Percentiles rank a stretch among this genome's conserved stretches.
Conservation (phyloP, 2,797 vertebrate species). For the Hypotaenidia philippensis region DNA sequence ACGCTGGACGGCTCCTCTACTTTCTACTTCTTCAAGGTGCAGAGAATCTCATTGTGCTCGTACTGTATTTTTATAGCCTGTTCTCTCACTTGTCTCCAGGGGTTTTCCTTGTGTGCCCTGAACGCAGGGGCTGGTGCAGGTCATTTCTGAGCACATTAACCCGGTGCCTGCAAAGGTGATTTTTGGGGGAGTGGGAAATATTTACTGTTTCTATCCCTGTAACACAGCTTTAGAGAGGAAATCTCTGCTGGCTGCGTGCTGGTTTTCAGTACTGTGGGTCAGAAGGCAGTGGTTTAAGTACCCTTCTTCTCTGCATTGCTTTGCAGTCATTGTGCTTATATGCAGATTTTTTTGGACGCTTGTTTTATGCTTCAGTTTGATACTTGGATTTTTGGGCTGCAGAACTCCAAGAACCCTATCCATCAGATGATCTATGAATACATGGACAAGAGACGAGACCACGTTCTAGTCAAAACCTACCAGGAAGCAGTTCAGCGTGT, state of each 20-base stretch:
- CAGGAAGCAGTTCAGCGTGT: constrained; percentile 83
- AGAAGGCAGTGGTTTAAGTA: not conserved
- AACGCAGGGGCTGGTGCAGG: rapidly evolving
- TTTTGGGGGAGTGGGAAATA: not conserved
- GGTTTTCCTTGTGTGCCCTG: not conserved
- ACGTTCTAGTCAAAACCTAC: constrained; percentile 71
- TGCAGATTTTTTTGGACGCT: not conserved
- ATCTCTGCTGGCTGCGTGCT: rapidly evolving
- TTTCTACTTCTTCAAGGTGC: constrained; percentile 89
- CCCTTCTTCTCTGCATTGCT: not conserved
- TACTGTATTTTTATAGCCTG: not conserved
- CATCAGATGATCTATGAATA: constrained; percentile 86
- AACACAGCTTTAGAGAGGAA: not conserved
- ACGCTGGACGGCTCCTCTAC: constrained; percentile 88
- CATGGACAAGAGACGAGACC: constrained; percentile 87
- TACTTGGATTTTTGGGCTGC: not conserved
- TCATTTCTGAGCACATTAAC: rapidly evolving
- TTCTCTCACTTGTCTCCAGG: not conserved
- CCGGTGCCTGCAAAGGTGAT: not conserved
- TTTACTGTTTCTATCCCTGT: not conserved
- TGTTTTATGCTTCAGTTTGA: not conserved
- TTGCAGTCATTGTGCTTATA: rapidly evolving
- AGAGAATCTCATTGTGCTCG: not conserved
- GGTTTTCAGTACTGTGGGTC: not conserved
- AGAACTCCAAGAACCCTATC: constrained; percentile 85